Conservation (phyloP, 2,888 invertebrate species). For the Eustalomyia histrio region DNA sequence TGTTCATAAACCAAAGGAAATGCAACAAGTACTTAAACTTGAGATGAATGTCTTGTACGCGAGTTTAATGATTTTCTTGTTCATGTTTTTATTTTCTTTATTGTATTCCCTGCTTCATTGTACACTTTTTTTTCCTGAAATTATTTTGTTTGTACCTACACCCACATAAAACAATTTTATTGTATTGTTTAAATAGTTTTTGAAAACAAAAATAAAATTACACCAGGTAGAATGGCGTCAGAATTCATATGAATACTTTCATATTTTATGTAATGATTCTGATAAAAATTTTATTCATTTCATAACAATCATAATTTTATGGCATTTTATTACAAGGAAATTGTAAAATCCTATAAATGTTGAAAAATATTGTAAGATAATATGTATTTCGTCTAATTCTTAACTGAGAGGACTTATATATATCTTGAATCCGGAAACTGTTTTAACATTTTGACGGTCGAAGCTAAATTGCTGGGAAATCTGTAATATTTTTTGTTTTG, state of each 20-base stretch:
- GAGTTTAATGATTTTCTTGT: conserved; percentile 59
- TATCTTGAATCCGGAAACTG: no score
- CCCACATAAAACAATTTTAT: conserved; percentile 52
- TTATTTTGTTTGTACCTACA: conserved; percentile 21
- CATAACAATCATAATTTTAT: no score
- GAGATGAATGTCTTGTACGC: conserved; percentile 64
- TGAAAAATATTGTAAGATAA: no score
- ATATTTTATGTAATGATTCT: not conserved
- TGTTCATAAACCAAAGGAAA: conserved; percentile 66
- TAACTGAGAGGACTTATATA: no score
- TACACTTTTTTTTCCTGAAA: not conserved
- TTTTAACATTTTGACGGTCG: no score
- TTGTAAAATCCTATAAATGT: no score
- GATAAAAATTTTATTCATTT: no score
- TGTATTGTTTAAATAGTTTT: conserved; percentile 11
- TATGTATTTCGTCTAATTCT: no score
- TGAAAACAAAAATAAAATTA: conserved; percentile 7
- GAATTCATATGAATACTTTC: conserved; percentile 13
- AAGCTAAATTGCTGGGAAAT: no score
- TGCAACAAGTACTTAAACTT: conserved; percentile 60
- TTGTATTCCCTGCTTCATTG: not conserved
- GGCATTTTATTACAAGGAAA: no score
- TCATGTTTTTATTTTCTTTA: conserved; percentile 24
- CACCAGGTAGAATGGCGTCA: conserved; percentile 38
- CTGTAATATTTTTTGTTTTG: no score